These are phyloP conservation scores for Chloroclysta siterata DNA, from an alignment of 2,888 invertebrate species.

Conservation along the genomic window DNA sequence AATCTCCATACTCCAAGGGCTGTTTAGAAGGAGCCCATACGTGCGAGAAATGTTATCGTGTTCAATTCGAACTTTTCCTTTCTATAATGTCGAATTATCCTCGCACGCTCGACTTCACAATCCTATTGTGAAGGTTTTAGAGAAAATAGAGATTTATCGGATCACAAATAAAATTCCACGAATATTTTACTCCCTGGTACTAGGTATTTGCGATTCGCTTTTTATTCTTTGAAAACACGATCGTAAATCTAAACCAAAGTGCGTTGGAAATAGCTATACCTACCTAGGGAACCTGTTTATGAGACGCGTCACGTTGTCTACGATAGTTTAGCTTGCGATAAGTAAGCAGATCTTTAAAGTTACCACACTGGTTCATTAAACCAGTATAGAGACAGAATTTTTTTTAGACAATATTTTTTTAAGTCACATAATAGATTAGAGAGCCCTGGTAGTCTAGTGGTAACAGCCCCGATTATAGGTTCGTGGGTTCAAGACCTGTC, in stretches of 20 bases:
- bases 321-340: neutral
- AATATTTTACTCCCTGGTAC: slow-evolving; percentile 22
- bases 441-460: too few species aligned
- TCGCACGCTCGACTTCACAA: slow-evolving; percentile 20
- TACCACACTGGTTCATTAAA: neutral
- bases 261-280: slow-evolving; percentile 25
- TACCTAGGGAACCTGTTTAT: slow-evolving; percentile 14
- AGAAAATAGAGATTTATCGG: slow-evolving; percentile 25
- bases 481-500: too few species aligned
- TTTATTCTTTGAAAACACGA: slow-evolving; percentile 36
- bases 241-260: slow-evolving; percentile 35
- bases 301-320: neutral
- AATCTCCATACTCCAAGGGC: neutral
- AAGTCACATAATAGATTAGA: too few species aligned
- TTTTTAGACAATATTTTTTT: too few species aligned
- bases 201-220: slow-evolving; percentile 34
- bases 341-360: neutral
- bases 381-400: too few species aligned
- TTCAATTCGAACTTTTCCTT: slow-evolving; percentile 1
- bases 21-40: neutral
- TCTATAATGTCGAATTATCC: slow-evolving; percentile 15
- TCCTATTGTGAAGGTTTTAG: slow-evolving; percentile 21
- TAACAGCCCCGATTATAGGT: too few species aligned
- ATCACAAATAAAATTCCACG: slow-evolving; percentile 18
- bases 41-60: slow-evolving; percentile 7